Evolutionary conservation across 2,797 vertebrate genomes (phyloP).

Genomic region (Xenentodon cancila): DNA sequence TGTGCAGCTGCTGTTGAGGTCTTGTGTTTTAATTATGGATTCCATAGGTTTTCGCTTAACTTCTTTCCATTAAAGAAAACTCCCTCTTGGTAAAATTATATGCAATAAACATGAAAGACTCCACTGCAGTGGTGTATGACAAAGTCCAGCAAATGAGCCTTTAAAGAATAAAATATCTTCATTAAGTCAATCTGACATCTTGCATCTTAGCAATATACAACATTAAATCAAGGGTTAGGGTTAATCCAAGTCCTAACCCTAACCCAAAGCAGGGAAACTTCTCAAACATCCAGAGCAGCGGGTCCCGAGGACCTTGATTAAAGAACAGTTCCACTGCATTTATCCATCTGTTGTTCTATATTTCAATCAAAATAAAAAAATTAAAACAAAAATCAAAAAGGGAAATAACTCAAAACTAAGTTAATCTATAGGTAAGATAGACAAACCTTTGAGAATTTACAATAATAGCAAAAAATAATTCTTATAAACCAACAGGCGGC

Average conservation of each 20-base stretch:
- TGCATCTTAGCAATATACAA: not conserved
- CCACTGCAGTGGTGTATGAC: not conserved
- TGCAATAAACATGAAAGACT: conserved; percentile 28
- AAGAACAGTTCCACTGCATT: too few relatives aligned
- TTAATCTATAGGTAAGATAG: too few relatives aligned
- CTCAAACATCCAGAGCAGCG: too few relatives aligned
- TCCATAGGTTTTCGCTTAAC: conserved; percentile 52
- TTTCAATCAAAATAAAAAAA: too few relatives aligned
- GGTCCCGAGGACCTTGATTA: too few relatives aligned
- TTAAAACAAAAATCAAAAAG: too few relatives aligned
- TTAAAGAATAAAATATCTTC: not conserved
- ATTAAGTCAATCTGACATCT: not conserved
- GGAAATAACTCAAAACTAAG: too few relatives aligned
- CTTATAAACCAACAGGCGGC: too few relatives aligned
- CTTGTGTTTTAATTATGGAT: conserved; percentile 57
- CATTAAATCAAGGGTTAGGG: not conserved
- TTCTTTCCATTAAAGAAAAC: conserved; percentile 1
- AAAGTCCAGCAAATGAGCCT: not conserved
- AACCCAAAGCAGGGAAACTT: too few relatives aligned
- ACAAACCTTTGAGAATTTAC: too few relatives aligned
- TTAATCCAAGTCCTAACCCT: not conserved
- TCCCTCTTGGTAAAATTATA: conserved; percentile 47
- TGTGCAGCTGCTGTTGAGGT: conserved; percentile 53
- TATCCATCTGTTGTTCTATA: too few relatives aligned
- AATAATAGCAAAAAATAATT: too few relatives aligned